phyloP scores from a whole-genome alignment of 2,888 invertebrate genomes.

The Ctenicera cuprea region DNA sequence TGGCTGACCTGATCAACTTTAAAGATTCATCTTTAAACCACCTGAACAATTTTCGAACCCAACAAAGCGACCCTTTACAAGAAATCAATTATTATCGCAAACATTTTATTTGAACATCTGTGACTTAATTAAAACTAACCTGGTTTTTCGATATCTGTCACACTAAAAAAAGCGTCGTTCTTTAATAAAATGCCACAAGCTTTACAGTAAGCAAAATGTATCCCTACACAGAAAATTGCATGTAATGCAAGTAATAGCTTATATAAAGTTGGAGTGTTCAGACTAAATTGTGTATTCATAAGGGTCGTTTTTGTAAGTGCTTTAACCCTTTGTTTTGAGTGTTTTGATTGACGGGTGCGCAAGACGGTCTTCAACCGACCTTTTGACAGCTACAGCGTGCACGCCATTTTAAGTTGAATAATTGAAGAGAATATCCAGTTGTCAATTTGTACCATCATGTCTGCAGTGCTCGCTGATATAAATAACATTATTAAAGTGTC shows the following conservation, averaged over 20 bases:
- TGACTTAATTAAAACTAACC: too few relatives aligned
- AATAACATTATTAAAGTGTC: slow-evolving; percentile 67
- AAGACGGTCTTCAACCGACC: slow-evolving; percentile 51
- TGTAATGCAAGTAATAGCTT: neutral
- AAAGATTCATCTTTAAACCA: too few relatives aligned
- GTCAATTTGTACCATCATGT: slow-evolving; percentile 67
- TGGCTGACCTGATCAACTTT: too few relatives aligned
- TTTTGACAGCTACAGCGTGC: slow-evolving; percentile 56
- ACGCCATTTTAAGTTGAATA: slow-evolving; percentile 62
- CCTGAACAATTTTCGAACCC: too few relatives aligned
- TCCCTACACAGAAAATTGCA: too few relatives aligned
- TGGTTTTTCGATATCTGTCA: too few relatives aligned
- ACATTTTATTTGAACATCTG: too few relatives aligned
- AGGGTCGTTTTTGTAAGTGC: slow-evolving; percentile 51
- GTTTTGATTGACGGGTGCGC: slow-evolving; percentile 55
- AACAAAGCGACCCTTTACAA: too few relatives aligned
- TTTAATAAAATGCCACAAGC: neutral
- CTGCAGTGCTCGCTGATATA: slow-evolving; percentile 64
- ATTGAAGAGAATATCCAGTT: slow-evolving; percentile 66
- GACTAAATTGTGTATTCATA: slow-evolving; percentile 47
- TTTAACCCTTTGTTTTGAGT: slow-evolving; percentile 55
- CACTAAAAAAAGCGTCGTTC: too few relatives aligned
- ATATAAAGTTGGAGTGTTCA: slow-evolving; percentile 32
- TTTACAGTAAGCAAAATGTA: neutral
- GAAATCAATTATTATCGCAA: too few relatives aligned